Evolutionary conservation across 2,797 vertebrate species (phyloP).

Genomic region (Acipenser transmontanus): DNA sequence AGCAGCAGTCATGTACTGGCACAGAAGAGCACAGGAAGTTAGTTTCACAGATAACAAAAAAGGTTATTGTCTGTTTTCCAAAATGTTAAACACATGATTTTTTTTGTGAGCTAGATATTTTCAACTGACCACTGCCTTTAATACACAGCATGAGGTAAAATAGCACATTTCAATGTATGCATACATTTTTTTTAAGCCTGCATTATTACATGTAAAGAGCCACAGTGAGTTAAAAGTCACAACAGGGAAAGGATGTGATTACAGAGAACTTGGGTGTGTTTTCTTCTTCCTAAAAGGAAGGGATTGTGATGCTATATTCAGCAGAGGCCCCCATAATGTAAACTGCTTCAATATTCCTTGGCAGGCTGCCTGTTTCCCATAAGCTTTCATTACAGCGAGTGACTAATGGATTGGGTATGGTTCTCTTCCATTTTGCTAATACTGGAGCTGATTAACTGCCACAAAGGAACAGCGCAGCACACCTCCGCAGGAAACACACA

Average conservation of each 20-base stretch:
- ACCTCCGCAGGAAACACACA: conserved; percentile 33
- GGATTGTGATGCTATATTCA: conserved; percentile 8
- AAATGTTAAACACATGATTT: too few relatives aligned
- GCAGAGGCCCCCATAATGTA: conserved; percentile 39
- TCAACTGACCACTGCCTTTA: too few relatives aligned
- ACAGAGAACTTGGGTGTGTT: conserved; percentile 1
- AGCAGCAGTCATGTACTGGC: conserved; percentile 95
- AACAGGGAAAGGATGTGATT: conserved; percentile 3
- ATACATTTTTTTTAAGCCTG: too few relatives aligned
- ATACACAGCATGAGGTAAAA: too few relatives aligned
- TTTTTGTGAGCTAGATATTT: too few relatives aligned
- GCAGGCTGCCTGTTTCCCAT: conserved; percentile 45
- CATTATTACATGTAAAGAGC: not conserved
- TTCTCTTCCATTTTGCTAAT: conserved; percentile 70
- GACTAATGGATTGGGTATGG: conserved; percentile 70
- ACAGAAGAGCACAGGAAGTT: conserved; percentile 49
- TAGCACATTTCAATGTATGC: too few relatives aligned
- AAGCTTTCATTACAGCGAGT: conserved; percentile 64
- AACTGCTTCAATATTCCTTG: conserved; percentile 25
- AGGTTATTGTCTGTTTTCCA: too few relatives aligned
- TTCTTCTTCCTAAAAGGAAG: conserved; percentile 20
- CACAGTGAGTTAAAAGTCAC: not conserved
- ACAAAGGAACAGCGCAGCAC: conserved; percentile 41
- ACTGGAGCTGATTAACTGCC: conserved; percentile 70
- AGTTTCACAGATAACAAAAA: too few relatives aligned